Percentiles rank a stretch among this genome's conserved stretches.
These are phyloP conservation scores for Chironomus tepperi DNA, from an alignment of 1,140 invertebrate species.

Conservation along the genomic window DNA sequence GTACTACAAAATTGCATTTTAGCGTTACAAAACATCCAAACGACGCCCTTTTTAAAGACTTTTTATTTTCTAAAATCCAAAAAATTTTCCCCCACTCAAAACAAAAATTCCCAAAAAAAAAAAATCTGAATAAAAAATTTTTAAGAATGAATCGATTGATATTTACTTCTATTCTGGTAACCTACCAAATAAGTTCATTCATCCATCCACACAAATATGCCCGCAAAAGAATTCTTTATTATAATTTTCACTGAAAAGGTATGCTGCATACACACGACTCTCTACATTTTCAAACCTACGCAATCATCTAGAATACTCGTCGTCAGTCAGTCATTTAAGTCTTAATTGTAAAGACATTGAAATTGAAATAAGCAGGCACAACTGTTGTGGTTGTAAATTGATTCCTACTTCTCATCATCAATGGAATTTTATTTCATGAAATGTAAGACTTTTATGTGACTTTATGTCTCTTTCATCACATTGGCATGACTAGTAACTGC, in stretches of 20 bases:
- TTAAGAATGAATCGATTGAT: not conserved
- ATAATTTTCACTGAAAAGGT: not conserved
- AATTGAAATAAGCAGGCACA: not conserved
- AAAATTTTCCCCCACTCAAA: too few relatives aligned
- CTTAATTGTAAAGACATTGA: not conserved
- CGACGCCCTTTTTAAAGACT: too few relatives aligned
- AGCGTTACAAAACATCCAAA: too few relatives aligned
- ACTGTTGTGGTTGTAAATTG: conserved; percentile 22
- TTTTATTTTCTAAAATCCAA: too few relatives aligned
- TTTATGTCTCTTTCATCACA: too few relatives aligned
- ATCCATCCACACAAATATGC: not conserved
- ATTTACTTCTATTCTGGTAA: not conserved
- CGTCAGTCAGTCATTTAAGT: not conserved
- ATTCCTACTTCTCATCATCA: not conserved
- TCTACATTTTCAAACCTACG: too few relatives aligned
- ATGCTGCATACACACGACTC: not conserved
- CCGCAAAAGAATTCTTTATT: not conserved
- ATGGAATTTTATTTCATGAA: too few relatives aligned
- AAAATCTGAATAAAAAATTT: too few relatives aligned
- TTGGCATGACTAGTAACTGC: too few relatives aligned
- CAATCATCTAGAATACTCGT: not conserved
- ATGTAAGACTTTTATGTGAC: too few relatives aligned
- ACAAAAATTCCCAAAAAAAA: too few relatives aligned
- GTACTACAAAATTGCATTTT: too few relatives aligned
- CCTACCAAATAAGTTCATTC: conserved; percentile 16